Base-by-base conservation (phyloP, 2,113 vertebrate genomes). In the Clupea harengus region DNA sequence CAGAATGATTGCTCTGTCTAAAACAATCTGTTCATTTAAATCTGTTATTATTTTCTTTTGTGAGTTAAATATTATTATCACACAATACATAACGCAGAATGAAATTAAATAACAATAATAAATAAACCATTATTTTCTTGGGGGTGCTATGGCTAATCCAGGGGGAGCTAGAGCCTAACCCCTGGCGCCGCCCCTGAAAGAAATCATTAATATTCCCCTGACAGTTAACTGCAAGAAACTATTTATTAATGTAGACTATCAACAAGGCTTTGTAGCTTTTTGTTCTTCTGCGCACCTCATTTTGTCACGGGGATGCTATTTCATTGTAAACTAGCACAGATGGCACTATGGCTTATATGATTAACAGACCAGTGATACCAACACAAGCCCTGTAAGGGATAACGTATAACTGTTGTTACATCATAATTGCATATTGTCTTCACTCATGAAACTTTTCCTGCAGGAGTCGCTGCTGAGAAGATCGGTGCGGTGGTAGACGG, bases 391-490 rank as follows among this genome's bases (percentile, higher is more conserved):
- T 39, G 39, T 2, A 1, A 39, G 39, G 39, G 39, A 2, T 39
- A 39, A 39, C 2, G 39, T 39, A 39, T 39, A 39, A 39, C 39
- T 39, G 39, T 39, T 39, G 39, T 2, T 39, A 39, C 39, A 1
- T 2, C 13, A 11, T 49, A 72, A 13, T 28, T 72, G 9, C 9
- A 8, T 28, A 25, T 22, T 0, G 20, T 67, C 8, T 67, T 75
- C 28, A 39, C 67, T 39, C 67, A 39, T 78, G 0, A 5, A 39
- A 39, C 8, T 1, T 11, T 83, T 81, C 39, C 15, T 85, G 47
- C 87, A 90, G 90, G 86, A 5, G 6, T 88, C 25, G 85, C 91
- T 44, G 32, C 81, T 0, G 64, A 45, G 52, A 88, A 90, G 28
- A 11, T 32, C 13, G 72, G 28, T 52, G 87, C 52, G 3, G 86